phyloP scores from a whole-genome alignment of 2,888 invertebrate genomes.

The Strigamia transsilvanica region DNA sequence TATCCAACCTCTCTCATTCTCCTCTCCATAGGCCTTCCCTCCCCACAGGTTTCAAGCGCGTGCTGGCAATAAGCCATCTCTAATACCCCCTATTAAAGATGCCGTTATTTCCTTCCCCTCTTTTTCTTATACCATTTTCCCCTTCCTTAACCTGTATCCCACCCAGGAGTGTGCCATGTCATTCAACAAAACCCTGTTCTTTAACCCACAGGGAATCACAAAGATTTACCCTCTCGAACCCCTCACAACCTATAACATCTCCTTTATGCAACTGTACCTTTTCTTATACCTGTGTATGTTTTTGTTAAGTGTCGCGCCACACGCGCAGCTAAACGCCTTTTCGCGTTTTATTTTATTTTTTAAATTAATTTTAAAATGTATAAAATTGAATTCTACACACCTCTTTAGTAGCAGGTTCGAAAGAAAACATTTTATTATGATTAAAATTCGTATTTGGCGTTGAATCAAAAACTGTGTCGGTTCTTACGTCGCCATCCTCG shows the following conservation, averaged over 20 bases:
- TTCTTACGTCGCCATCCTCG: constrained; percentile 64
- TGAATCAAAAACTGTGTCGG: constrained; percentile 62
- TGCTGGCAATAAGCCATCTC: neutral
- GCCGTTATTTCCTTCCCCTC: constrained; percentile 40
- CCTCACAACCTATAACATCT: neutral
- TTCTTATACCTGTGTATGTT: neutral
- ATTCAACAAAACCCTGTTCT: constrained; percentile 44
- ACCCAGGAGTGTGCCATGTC: constrained; percentile 41
- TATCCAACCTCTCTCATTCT: neutral
- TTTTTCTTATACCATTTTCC: constrained; percentile 14
- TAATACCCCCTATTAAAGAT: constrained; percentile 7
- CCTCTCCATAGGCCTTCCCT: neutral
- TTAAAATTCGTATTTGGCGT: constrained; percentile 66
- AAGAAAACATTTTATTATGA: constrained; percentile 65
- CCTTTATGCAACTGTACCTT: neutral
- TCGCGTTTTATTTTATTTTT: neutral
- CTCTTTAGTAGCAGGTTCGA: constrained; percentile 65
- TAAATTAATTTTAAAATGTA: neutral
- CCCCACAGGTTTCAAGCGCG: neutral
- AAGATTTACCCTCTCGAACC: constrained; percentile 31
- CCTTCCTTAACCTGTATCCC: constrained; percentile 35
- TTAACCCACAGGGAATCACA: constrained; percentile 35
- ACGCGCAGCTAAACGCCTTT: neutral
- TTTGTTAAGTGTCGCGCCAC: neutral
- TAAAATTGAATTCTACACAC: constrained; percentile 58